Base-by-base conservation (phyloP, 2,888 invertebrate genomes). In the Yponomeuta evonymella region DNA sequence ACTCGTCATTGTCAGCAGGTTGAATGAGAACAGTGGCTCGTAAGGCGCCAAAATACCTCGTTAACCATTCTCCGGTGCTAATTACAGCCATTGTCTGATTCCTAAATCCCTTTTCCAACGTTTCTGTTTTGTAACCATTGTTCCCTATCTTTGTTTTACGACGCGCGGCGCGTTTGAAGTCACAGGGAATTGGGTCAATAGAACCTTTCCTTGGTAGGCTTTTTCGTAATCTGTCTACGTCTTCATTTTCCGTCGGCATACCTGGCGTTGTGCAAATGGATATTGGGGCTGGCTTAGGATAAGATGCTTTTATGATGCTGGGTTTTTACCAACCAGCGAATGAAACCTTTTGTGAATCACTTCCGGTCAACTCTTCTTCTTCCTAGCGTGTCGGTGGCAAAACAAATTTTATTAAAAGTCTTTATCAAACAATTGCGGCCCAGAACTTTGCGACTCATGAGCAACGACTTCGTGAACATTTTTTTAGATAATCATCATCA, bases 11-110 rank as follows among this genome's bases (percentile, higher is more conserved):
- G 77, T 76, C 87, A 86, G 88, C 79, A 58, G 74, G n/a, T 75
- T 80, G 77, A 84, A 85, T 84, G 77, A 70, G 75, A 81, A 85
- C 90, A 78, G 90, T 89, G 88, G 90, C 90, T 87, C 77, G 71
- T 80, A 79, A 82, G 79, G 81, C 81, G 81, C 79, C 82, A 80
- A 84, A 86, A 85, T 84, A 71, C 84, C 73, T 87, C 85, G 87
- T 83, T 81, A 75, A 79, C 75, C 77, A 80, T 80, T 81, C 82
- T 86, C 81, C 83, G 84, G 81, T 84, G 79, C 80, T 79, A 79
- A 79, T 78, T 75, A 76, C 74, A 15, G 51, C 4, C 51, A 58
- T 58, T 58, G 51, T 15, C 51, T 58, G 51, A 58, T 15, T 15
- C 4, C 15, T 76, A 75, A 29, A 33, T 63, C 70, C 33, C 15